phyloP scores from a whole-genome alignment of 1,140 invertebrate genomes.

The Drosophila erecta region DNA sequence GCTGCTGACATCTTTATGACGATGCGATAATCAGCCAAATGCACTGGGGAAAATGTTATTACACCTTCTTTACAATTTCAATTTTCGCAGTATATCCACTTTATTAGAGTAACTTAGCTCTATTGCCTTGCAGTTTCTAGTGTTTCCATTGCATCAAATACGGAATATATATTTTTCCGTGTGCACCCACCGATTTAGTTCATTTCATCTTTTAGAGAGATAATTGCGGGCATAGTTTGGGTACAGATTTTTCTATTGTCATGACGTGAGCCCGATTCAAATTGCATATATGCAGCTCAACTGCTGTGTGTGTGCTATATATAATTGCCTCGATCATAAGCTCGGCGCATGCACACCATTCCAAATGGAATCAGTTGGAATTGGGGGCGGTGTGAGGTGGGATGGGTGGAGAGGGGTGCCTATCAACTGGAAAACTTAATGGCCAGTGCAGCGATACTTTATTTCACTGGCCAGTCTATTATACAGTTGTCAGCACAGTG shows the following conservation, averaged over 20 bases:
- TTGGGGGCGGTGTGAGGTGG: neutral
- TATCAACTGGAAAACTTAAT: constrained; percentile 69
- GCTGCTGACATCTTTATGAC: constrained; percentile 72
- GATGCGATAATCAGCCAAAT: constrained; percentile 40
- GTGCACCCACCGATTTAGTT: constrained; percentile 39
- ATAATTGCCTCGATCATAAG: constrained; percentile 81
- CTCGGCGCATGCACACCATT: constrained; percentile 59
- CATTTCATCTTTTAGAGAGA: constrained; percentile 37
- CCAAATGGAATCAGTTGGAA: constrained; percentile 22
- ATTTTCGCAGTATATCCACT: neutral
- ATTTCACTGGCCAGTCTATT: constrained; percentile 36
- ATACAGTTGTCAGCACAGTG: constrained; percentile 60
- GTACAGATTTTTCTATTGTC: constrained; percentile 44
- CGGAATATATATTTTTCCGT: neutral
- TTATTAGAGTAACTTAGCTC: too few species aligned
- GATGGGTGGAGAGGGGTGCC: constrained; percentile 2
- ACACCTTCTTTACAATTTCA: neutral
- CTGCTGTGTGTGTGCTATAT: constrained; percentile 50
- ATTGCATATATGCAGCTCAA: constrained; percentile 36
- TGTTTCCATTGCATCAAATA: neutral
- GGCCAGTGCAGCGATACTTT: constrained; percentile 59
- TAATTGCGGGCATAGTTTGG: constrained; percentile 23
- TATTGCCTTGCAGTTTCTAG: too few species aligned
- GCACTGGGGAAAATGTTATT: neutral
- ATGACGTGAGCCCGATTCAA: constrained; percentile 76